These are phyloP conservation scores for Botrylloides violaceus DNA, from an alignment of 23 tunicate genomes.

Conservation along the genomic window DNA sequence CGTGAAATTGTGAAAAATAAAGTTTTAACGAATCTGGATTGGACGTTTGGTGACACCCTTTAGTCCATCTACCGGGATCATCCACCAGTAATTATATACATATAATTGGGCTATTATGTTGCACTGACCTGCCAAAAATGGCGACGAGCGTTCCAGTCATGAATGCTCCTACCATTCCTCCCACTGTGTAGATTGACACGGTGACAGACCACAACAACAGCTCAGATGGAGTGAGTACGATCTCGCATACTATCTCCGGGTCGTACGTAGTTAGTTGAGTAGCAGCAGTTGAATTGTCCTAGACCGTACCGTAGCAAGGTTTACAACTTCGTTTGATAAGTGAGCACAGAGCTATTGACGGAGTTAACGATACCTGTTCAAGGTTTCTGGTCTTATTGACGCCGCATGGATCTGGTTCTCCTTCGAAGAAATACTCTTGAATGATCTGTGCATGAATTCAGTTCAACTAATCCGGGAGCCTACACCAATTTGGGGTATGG, in stretches of 20 bases:
- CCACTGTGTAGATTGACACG: slow-evolving; percentile 83
- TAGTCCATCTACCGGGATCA: no score
- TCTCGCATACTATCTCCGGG: slow-evolving; percentile 6
- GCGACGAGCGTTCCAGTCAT: slow-evolving; percentile 38
- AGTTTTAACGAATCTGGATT: no score
- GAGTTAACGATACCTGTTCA: background rate
- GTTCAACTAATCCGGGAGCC: no score
- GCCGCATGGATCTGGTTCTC: slow-evolving; percentile 1
- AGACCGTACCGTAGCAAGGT: background rate
- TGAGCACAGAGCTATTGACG: no score
- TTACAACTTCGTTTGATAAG: background rate
- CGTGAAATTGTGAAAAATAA: no score
- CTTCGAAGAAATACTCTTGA: slow-evolving; percentile 23
- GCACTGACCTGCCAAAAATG: slow-evolving; percentile 63
- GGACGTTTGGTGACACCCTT: no score
- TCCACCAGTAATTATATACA: no score
- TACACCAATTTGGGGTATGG: no score
- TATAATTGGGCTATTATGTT: no score
- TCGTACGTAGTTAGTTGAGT: background rate
- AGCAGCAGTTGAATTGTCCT: background rate
- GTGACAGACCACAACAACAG: slow-evolving; percentile 76
- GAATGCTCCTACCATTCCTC: slow-evolving; percentile 92
- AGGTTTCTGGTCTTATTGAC: background rate
- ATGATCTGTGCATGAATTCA: no score
- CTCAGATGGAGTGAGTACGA: slow-evolving; percentile 25